Evolutionary conservation across 2,888 invertebrate genomes (phyloP).

Genomic region (Aromia moschata): DNA sequence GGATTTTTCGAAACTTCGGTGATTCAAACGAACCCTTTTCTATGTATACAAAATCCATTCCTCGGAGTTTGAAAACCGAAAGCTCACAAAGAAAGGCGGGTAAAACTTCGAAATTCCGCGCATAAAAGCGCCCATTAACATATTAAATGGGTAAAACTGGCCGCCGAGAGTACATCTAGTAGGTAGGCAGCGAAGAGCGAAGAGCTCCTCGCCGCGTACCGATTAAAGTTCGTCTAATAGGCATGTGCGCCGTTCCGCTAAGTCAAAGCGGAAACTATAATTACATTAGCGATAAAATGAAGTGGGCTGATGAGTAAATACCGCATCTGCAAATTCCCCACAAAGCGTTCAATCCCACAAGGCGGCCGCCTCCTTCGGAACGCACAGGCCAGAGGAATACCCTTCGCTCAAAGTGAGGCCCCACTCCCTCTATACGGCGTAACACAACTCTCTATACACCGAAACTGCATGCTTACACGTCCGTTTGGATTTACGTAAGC

Average conservation of each 20-base stretch:
- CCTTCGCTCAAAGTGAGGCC: constrained; percentile 2
- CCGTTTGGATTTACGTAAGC: neutral
- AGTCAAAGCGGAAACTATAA: constrained; percentile 23
- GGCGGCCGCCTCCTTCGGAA: constrained; percentile 1
- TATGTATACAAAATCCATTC: too few species aligned
- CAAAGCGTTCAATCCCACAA: constrained; percentile 12
- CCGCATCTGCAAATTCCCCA: constrained; percentile 13
- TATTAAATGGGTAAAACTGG: too few species aligned
- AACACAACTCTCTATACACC: neutral
- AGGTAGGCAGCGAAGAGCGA: too few species aligned
- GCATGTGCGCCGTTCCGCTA: constrained; percentile 9
- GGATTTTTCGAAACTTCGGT: too few species aligned
- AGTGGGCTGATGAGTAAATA: constrained; percentile 19
- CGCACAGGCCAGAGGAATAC: neutral
- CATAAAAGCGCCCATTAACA: too few species aligned
- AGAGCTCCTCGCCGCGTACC: too few species aligned
- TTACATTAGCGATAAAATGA: constrained; percentile 19
- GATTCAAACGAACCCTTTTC: too few species aligned
- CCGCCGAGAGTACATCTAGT: too few species aligned
- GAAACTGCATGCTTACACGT: neutral
- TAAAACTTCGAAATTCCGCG: too few species aligned
- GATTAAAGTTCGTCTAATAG: constrained; percentile 1
- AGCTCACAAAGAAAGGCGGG: too few species aligned
- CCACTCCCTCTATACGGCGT: too few species aligned
- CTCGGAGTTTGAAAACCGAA: too few species aligned